A percentile compares a stretch with the other conserved stretches of the same genome.
Evolutionary conservation across 2,113 vertebrate genomes (phyloP).

Genomic region (Callithrix jacchus): DNA sequence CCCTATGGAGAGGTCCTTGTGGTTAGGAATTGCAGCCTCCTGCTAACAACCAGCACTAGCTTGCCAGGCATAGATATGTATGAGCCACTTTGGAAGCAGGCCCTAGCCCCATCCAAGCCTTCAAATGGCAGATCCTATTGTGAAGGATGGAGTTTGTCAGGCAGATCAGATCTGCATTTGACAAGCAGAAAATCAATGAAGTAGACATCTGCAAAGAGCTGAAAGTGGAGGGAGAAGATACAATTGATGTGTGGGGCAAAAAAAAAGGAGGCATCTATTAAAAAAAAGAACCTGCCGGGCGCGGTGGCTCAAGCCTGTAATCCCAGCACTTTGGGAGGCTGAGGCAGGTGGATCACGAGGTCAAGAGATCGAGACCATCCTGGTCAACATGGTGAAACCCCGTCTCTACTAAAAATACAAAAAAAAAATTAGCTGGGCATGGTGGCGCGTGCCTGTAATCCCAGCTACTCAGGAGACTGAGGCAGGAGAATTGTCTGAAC

Average conservation of each 20-base stretch:
- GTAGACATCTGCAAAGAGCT: neutral
- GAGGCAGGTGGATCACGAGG: no score
- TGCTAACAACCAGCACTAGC: neutral
- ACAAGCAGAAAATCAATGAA: neutral
- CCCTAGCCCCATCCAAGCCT: neutral
- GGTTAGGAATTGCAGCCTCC: neutral
- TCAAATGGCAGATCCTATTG: neutral
- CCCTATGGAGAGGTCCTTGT: neutral
- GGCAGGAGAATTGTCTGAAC: no score
- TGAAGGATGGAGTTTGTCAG: neutral
- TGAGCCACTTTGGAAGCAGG: neutral
- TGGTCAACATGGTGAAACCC: no score
- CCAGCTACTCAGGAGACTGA: no score
- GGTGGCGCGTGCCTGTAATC: no score
- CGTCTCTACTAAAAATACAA: no score
- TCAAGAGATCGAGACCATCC: no score
- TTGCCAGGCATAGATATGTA: neutral
- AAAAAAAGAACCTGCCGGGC: neutral
- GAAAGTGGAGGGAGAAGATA: neutral
- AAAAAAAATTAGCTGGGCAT: no score
- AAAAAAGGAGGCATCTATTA: neutral
- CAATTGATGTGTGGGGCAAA: neutral
- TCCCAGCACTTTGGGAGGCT: no score
- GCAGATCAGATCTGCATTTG: neutral
- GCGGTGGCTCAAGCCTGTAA: no score